A percentile compares a stretch with the other conserved stretches of the same genome.
These are phyloP conservation scores for Anastrepha ludens DNA, from an alignment of 1,140 invertebrate species.

Conservation along the genomic window DNA sequence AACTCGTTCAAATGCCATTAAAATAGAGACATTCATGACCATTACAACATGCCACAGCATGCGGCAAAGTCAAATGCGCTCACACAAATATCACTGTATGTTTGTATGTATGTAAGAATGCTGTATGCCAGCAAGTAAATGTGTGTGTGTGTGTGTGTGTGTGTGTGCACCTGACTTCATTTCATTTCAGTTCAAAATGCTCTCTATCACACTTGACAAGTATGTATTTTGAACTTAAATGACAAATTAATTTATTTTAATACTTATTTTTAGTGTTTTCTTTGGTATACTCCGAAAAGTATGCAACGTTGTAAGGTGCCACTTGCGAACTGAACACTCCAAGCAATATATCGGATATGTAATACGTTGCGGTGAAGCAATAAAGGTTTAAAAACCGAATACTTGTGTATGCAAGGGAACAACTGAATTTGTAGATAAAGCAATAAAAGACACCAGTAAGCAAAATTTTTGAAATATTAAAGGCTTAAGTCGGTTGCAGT, in stretches of 20 bases:
- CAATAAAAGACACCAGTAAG: too few relatives aligned
- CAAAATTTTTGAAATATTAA: too few relatives aligned
- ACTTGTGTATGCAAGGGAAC: too few relatives aligned
- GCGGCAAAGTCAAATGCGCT: background rate
- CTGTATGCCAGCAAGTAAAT: too few relatives aligned
- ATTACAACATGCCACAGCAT: constrained; percentile 14
- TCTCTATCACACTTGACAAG: background rate
- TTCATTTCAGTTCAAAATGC: background rate
- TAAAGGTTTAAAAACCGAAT: too few relatives aligned
- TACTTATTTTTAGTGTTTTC: background rate
- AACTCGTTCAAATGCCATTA: constrained; percentile 1
- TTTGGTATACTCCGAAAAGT: too few relatives aligned
- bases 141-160: background rate
- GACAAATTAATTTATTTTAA: background rate
- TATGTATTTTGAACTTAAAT: background rate
- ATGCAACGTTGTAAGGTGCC: too few relatives aligned
- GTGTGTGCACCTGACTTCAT: background rate
- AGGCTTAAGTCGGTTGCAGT: background rate
- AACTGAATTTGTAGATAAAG: too few relatives aligned
- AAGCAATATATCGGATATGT: too few relatives aligned
- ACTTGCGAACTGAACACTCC: too few relatives aligned
- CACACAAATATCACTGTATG: background rate
- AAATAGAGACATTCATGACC: constrained; percentile 22
- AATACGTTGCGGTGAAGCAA: too few relatives aligned
- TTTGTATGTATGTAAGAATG: background rate